phyloP scores from a whole-genome alignment of 2,113 vertebrate genomes.

The Circaetus cinerascens region DNA sequence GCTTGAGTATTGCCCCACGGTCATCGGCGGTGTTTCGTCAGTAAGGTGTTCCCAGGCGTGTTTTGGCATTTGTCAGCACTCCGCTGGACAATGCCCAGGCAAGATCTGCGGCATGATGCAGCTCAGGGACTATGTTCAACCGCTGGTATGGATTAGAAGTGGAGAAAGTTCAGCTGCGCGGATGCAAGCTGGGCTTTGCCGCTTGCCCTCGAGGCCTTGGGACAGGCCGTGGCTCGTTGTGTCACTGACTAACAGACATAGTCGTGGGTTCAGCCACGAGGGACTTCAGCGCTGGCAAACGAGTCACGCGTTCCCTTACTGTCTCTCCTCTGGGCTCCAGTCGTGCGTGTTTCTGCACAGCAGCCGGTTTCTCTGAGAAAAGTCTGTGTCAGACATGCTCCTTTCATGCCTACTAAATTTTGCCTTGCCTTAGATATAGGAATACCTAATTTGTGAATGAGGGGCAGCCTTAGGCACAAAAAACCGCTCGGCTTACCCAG shows the following conservation, averaged over 20 bases:
- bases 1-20: neutral
- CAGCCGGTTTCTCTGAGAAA: neutral
- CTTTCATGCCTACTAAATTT: neutral
- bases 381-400: neutral
- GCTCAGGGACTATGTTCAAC: neutral
- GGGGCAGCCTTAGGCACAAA: neutral
- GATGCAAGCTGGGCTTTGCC: neutral
- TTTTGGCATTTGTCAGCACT: neutral
- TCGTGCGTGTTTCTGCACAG: rapidly evolving
- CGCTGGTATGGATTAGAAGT: neutral
- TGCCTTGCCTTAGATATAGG: neutral
- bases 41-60: rapidly evolving
- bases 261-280: neutral
- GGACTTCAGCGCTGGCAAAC: neutral
- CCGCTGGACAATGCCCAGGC: neutral
- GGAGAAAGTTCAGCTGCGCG: neutral
- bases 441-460: neutral
- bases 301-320: neutral
- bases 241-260: rapidly evolving
- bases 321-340: neutral
- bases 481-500: neutral
- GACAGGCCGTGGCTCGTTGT: neutral
- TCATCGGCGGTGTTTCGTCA: rapidly evolving
- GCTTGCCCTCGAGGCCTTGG: neutral
- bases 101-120: neutral